Conservation (phyloP, 2,113 vertebrate species). For the Ibidorhyncha struthersii region DNA sequence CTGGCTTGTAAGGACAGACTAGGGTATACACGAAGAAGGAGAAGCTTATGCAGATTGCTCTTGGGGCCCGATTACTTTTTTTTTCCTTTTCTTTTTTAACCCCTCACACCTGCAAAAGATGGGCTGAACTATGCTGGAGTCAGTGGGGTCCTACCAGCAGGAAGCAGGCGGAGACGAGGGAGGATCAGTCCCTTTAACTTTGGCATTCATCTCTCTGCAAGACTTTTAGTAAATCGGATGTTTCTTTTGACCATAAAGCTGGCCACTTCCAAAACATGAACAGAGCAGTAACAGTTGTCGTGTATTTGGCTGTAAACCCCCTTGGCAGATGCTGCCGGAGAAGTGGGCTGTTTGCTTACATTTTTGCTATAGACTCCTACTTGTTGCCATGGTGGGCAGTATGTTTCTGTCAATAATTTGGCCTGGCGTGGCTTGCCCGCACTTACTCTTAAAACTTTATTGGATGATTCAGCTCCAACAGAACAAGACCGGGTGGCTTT, state of each 20-base stretch:
- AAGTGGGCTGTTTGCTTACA: constrained; percentile 78
- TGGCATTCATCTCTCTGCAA: not conserved
- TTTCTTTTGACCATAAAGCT: constrained; percentile 40
- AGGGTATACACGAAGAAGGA: not conserved
- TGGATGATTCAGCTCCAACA: constrained; percentile 68
- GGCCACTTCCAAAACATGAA: constrained; percentile 32
- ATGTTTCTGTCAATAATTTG: constrained; percentile 83
- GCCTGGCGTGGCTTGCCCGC: constrained; percentile 67
- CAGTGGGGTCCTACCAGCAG: not conserved
- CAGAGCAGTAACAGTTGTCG: constrained; percentile 33
- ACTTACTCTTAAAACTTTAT: constrained; percentile 75
- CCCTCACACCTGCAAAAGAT: not conserved
- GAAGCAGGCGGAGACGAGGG: not conserved
- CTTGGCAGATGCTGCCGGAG: constrained; percentile 72
- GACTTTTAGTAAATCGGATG: constrained; percentile 32
- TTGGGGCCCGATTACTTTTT: not conserved
- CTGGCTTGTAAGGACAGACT: not conserved
- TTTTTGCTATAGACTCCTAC: constrained; percentile 74
- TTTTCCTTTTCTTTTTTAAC: not conserved
- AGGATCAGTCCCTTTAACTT: not conserved
- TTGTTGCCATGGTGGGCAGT: constrained; percentile 81
- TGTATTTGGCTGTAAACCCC: constrained; percentile 65
- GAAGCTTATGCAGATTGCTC: not conserved
- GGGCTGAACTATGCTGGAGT: not conserved
- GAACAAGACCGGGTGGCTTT: constrained; percentile 75